Evolutionary conservation across 2,113 vertebrate genomes (phyloP).

Genomic region (Brachypodius melanocephalos): DNA sequence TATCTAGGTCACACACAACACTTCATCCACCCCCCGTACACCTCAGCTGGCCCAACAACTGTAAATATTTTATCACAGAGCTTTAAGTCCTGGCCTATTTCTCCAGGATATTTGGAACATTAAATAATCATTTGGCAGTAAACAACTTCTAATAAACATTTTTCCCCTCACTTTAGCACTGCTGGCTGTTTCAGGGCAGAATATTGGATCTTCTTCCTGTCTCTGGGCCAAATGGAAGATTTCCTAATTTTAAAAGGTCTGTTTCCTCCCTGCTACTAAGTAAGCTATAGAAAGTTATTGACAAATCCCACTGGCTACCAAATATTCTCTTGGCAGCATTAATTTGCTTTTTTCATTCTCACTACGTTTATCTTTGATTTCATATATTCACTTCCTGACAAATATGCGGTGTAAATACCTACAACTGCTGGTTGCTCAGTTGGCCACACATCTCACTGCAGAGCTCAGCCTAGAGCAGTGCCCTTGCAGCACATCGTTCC

Average conservation of each 20-base stretch:
- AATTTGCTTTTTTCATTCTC: background rate
- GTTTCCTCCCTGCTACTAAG: background rate
- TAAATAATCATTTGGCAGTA: background rate
- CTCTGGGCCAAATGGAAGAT: background rate
- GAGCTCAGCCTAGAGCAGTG: background rate
- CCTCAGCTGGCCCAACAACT: background rate
- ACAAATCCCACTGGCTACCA: background rate
- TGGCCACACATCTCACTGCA: accelerated
- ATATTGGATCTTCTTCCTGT: background rate
- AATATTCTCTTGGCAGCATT: background rate
- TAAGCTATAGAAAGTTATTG: background rate
- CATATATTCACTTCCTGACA: background rate
- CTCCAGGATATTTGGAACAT: background rate
- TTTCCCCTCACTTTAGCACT: background rate
- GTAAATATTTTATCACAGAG: conserved; percentile 7
- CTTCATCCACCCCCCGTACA: background rate
- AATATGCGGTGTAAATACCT: background rate
- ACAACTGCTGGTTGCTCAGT: background rate
- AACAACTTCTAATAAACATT: background rate
- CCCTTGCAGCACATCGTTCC: background rate
- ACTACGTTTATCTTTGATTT: background rate
- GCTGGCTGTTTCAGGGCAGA: background rate
- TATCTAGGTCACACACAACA: background rate
- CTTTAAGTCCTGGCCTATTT: background rate
- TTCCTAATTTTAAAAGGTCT: background rate